Evolutionary conservation across 2,113 vertebrate genomes (phyloP).

Genomic region (Edolisoma coerulescens): DNA sequence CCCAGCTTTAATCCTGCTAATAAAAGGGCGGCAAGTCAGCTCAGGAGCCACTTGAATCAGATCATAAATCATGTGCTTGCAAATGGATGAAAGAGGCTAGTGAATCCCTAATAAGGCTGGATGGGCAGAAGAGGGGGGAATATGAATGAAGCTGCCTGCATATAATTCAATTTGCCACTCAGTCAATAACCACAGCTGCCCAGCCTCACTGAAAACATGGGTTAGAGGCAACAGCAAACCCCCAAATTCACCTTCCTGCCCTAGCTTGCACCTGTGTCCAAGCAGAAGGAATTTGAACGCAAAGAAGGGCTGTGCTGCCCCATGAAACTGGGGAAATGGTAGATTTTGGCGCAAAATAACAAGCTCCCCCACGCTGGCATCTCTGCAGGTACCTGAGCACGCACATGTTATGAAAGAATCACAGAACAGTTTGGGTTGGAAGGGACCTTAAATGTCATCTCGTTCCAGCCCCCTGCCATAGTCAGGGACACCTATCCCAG

Average conservation of each 20-base stretch:
- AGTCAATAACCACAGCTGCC: background rate
- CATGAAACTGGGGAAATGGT: background rate
- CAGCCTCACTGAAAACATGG: background rate
- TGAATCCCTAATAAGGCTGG: constrained; percentile 5
- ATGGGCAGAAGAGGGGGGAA: background rate
- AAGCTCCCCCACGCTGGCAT: fast-evolving
- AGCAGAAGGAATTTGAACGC: background rate
- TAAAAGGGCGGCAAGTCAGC: background rate
- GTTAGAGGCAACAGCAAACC: background rate
- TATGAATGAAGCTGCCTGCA: constrained; percentile 6
- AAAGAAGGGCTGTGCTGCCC: background rate
- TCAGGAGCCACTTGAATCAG: background rate
- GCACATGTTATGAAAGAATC: background rate
- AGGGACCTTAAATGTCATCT: background rate
- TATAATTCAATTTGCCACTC: background rate
- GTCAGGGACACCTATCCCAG: background rate
- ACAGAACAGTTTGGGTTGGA: background rate
- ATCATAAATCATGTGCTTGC: background rate
- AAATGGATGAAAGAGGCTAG: background rate
- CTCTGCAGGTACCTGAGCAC: background rate
- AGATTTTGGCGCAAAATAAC: background rate
- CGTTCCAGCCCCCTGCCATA: background rate
- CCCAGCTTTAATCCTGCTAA: background rate
- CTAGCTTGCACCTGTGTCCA: fast-evolving
- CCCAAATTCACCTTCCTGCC: background rate